phyloP scores from a whole-genome alignment of 2,888 invertebrate genomes.

The Lacanobia oleracea region DNA sequence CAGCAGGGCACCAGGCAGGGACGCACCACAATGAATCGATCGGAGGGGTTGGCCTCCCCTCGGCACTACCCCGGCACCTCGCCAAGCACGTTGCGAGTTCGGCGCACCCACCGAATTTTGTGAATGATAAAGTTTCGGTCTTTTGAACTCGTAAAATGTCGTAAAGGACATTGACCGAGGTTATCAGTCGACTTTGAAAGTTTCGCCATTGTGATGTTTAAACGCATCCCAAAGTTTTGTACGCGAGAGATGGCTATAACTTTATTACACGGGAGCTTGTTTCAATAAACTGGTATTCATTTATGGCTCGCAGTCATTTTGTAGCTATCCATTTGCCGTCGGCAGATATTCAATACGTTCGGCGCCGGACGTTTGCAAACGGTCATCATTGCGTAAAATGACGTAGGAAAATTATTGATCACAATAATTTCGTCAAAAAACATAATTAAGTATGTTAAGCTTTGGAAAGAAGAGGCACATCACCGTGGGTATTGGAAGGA shows the following conservation, averaged over 20 bases:
- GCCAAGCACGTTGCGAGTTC: constrained; percentile 37
- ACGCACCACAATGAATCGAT: constrained; percentile 74
- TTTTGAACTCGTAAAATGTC: constrained; percentile 61
- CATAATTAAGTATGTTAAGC: neutral
- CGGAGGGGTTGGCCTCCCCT: constrained; percentile 69
- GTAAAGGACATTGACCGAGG: constrained; percentile 76
- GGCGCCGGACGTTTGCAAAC: neutral
- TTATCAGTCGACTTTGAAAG: constrained; percentile 77
- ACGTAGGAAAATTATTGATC: neutral
- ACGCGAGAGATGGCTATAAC: constrained; percentile 1
- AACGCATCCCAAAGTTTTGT: constrained; percentile 21
- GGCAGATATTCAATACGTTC: neutral
- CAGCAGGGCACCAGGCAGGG: constrained; percentile 48
- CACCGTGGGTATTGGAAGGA: no score
- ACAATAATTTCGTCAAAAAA: neutral
- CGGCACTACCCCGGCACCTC: constrained; percentile 40
- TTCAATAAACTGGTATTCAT: neutral
- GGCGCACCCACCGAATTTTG: constrained; percentile 54
- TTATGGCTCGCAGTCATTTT: constrained; percentile 1
- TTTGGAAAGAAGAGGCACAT: no score
- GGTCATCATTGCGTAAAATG: neutral
- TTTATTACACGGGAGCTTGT: constrained; percentile 15
- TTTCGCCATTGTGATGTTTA: constrained; percentile 49
- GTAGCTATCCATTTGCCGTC: neutral
- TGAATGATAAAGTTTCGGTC: constrained; percentile 60